Base-by-base conservation (phyloP, 1,140 invertebrate genomes). In the Stegodyphus mimosarum region DNA sequence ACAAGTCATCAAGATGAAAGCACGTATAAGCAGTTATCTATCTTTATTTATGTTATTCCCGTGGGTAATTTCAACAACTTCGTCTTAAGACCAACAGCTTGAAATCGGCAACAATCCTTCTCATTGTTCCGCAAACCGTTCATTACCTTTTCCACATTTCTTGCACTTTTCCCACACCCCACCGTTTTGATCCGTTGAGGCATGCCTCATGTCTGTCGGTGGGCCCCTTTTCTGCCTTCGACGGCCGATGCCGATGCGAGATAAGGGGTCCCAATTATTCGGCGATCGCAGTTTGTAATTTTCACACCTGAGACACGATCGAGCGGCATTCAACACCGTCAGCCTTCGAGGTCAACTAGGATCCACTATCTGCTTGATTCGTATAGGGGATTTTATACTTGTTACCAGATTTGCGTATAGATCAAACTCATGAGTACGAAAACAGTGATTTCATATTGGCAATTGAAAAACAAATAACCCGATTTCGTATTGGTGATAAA, bases 271-370 rank as follows among this genome's bases (percentile, higher is more conserved):
- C 71, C 80, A 74, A 83, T 74, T 73, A 83, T 72, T 67, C 80
- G 71, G 70, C 80, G 80, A 74, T 74, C 63, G 70, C 53, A 83
- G 80, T 66, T 63, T 66, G 80, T 83, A 83, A 83, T 83, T 83
- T 83, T 83, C 80, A 83, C 80, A 83, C 80, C 80, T 83, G 71
- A 83, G 55, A 72, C 80, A 83, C 71, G 78, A 81, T 72, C 33
- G 33, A 33, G 33, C 33, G 33, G 33, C 33, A 33, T 33, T 71
- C 69, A 49, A 71, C 55, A 67, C 70, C 63, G 49, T 73, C 70
- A 18, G 18, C 52, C 51, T 10, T 50, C 72, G 80, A 83, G 80
- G 80, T 83, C 80, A 83, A 67, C 55, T 5, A 74, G 80, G 67
- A 53, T 83, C 70, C 71, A 50, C 69, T 60, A 13, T 50, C 17